phyloP scores from a whole-genome alignment of 2,113 vertebrate genomes.

The Perca fluviatilis region DNA sequence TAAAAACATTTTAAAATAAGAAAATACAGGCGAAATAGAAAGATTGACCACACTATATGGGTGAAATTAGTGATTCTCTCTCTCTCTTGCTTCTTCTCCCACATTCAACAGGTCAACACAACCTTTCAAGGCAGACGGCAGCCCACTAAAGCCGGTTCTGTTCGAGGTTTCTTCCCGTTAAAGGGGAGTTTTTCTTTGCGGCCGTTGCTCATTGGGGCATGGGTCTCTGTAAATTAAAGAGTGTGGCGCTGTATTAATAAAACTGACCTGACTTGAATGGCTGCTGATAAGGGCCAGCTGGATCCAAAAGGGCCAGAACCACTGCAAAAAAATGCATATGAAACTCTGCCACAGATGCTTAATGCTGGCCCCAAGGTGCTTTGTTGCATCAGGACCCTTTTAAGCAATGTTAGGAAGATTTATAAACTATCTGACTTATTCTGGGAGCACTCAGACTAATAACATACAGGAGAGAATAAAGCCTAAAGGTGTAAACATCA shows the following conservation, averaged over 20 bases:
- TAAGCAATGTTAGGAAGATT: background rate
- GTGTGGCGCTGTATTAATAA: too few relatives aligned
- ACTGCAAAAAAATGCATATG: background rate
- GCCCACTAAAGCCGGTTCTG: too few relatives aligned
- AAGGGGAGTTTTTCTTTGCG: too few relatives aligned
- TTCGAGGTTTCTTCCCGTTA: too few relatives aligned
- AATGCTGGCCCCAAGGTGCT: background rate
- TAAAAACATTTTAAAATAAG: too few relatives aligned
- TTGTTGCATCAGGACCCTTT: background rate
- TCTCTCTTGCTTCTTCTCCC: background rate
- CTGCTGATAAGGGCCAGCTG: background rate
- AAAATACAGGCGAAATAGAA: too few relatives aligned
- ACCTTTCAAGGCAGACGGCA: too few relatives aligned
- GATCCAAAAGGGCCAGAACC: background rate
- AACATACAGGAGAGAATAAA: slow-evolving; percentile 2
- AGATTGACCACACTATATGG: too few relatives aligned
- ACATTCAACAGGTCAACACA: background rate
- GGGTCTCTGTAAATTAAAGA: too few relatives aligned
- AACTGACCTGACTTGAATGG: too few relatives aligned
- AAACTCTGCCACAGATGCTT: background rate
- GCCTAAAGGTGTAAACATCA: slow-evolving; percentile 23
- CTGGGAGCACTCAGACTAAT: slow-evolving; percentile 12
- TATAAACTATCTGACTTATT: background rate
- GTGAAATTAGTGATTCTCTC: too few relatives aligned
- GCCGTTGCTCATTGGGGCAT: too few relatives aligned